Conservation (phyloP, 53 echinoderm and acorn worm species). For the Henricia sp. region DNA sequence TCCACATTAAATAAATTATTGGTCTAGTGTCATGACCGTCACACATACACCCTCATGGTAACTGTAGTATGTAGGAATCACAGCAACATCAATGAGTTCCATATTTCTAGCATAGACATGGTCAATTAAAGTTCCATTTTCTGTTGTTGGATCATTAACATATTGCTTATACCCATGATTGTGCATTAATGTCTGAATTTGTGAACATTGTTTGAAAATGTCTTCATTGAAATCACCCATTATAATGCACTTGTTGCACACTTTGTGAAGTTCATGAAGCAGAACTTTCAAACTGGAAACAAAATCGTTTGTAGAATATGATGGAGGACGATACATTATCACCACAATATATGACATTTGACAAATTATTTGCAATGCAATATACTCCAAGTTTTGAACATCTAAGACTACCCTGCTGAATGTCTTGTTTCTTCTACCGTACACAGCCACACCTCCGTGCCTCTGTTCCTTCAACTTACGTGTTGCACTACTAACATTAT, state of each 20-base stretch:
- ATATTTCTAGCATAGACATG: slow-evolving; percentile 48
- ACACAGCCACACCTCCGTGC: slow-evolving; percentile 17
- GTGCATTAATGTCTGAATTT: not conserved
- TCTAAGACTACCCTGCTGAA: not conserved
- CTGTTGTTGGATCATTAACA: not conserved
- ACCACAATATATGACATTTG: slow-evolving; percentile 6
- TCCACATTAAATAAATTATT: no score
- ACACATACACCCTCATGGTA: slow-evolving; percentile 61
- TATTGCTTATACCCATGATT: not conserved
- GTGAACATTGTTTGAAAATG: not conserved
- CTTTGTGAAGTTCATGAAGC: slow-evolving; percentile 4
- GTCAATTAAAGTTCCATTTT: slow-evolving; percentile 52
- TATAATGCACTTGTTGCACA: not conserved
- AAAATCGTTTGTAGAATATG: not conserved
- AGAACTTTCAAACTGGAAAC: not conserved
- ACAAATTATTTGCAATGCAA: slow-evolving; percentile 18
- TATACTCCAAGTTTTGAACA: slow-evolving; percentile 16
- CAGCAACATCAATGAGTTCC: slow-evolving; percentile 5
- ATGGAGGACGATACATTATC: slow-evolving; percentile 2
- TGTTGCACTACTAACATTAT: not conserved
- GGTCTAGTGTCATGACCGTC: no score
- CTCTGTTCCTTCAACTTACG: no score
- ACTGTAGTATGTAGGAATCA: slow-evolving; percentile 50
- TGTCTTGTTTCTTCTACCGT: not conserved
- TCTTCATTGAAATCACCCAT: no score